These are phyloP conservation scores for Amblyjoppa fuscipennis DNA, from an alignment of 2,888 invertebrate species.

Conservation along the genomic window DNA sequence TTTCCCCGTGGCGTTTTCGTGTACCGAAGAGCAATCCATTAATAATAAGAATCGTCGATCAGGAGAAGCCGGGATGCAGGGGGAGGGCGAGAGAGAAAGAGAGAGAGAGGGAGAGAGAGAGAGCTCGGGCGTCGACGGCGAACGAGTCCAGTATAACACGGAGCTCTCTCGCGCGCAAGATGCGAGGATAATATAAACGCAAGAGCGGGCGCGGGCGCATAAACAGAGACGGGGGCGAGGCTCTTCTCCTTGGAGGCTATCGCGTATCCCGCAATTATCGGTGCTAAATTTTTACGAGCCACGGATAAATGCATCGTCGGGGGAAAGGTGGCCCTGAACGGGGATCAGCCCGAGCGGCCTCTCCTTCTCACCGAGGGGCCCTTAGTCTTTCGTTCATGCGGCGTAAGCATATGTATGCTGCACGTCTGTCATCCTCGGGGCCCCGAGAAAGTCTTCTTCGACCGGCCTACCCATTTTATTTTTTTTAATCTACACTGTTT, in stretches of 20 bases:
- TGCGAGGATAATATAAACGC: slow-evolving; percentile 27
- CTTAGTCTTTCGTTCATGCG: background rate
- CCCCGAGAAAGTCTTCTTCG: slow-evolving; percentile 14
- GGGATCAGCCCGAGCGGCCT: slow-evolving; percentile 41
- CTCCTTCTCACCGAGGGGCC: slow-evolving; percentile 6
- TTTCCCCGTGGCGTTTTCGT: background rate
- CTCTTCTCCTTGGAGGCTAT: slow-evolving; percentile 50
- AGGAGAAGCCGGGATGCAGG: background rate
- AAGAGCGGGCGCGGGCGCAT: background rate
- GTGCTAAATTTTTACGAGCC: slow-evolving; percentile 77
- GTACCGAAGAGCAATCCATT: slow-evolving; percentile 16
- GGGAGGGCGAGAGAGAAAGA: background rate
- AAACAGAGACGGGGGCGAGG: slow-evolving; percentile 56
- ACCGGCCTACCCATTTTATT: slow-evolving; percentile 12
- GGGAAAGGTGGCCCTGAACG: slow-evolving; percentile 54
- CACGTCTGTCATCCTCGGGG: slow-evolving; percentile 41
- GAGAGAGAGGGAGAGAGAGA: background rate
- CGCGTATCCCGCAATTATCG: slow-evolving; percentile 76
- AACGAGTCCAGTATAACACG: slow-evolving; percentile 20
- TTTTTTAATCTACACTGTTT: slow-evolving; percentile 16
- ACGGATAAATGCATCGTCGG: slow-evolving; percentile 65
- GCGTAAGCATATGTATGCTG: background rate
- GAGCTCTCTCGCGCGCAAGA: slow-evolving; percentile 1
- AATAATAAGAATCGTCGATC: slow-evolving; percentile 53
- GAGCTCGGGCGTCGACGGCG: slow-evolving; percentile 11